A percentile compares a stretch with the other conserved stretches of the same genome.
These are phyloP conservation scores for Petrocephalus schoutedeni DNA, from an alignment of 2,797 vertebrate species.

Conservation along the genomic window DNA sequence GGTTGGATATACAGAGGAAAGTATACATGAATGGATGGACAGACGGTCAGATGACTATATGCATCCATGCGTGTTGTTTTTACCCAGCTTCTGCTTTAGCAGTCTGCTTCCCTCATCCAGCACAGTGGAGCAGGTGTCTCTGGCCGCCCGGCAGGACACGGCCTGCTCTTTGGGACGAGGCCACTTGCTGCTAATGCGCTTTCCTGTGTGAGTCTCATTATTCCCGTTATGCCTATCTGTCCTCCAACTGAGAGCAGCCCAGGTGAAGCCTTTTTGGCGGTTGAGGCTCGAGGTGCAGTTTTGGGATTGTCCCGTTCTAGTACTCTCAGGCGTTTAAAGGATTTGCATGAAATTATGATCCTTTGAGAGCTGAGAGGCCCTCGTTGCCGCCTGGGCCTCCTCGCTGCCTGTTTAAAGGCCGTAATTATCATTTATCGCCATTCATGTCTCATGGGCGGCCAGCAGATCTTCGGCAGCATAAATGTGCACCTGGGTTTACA, in stretches of 20 bases:
- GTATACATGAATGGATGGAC: background rate
- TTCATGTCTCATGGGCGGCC: background rate
- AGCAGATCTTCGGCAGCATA: background rate
- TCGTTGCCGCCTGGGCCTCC: background rate
- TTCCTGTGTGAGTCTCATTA: background rate
- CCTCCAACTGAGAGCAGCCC: background rate
- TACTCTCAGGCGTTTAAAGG: background rate
- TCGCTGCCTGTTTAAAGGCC: background rate
- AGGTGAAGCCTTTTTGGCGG: background rate
- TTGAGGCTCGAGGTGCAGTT: background rate
- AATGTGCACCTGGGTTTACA: too few species aligned
- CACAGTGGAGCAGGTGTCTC: background rate
- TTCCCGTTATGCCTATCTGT: background rate
- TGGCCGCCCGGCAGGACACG: background rate
- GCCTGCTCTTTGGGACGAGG: background rate
- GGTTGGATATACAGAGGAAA: background rate
- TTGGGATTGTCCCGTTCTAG: background rate
- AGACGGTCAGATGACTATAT: background rate
- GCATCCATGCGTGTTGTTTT: background rate
- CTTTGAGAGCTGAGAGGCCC: background rate
- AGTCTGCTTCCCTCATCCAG: background rate
- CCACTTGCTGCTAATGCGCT: background rate
- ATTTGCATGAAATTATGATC: slow-evolving; percentile 1
- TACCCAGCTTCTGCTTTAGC: background rate
- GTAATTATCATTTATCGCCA: slow-evolving; percentile 4